phyloP scores from a whole-genome alignment of 2,888 invertebrate genomes.

The Athripsodes cinereus region DNA sequence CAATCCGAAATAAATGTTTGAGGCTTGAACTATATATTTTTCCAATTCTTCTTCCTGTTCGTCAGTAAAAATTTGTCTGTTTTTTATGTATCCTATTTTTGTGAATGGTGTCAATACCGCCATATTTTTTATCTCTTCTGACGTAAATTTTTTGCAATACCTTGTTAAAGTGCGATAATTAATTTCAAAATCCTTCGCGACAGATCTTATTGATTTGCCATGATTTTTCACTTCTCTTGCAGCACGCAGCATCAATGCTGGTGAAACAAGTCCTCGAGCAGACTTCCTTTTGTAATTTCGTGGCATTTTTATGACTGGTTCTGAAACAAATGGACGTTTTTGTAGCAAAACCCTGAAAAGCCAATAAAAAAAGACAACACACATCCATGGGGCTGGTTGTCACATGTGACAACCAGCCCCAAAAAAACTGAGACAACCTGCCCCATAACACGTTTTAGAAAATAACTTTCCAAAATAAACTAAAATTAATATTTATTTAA shows the following conservation, averaged over 20 bases:
- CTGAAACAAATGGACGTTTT: constrained; percentile 4
- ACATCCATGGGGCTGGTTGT: too few species aligned
- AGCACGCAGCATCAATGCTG: constrained; percentile 18
- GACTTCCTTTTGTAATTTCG: constrained; percentile 5
- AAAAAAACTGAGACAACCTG: too few species aligned
- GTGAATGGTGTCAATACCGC: neutral
- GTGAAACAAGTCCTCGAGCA: constrained; percentile 18
- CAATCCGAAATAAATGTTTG: neutral
- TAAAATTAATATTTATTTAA: too few species aligned
- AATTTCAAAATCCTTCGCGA: constrained; percentile 2
- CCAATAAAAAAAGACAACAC: neutral
- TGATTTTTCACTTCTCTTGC: constrained; percentile 22
- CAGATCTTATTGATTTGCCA: constrained; percentile 22
- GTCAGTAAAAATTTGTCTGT: neutral
- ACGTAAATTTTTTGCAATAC: constrained; percentile 19
- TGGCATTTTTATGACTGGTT: constrained; percentile 8
- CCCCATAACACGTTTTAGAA: too few species aligned
- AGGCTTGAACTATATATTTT: constrained; percentile 21
- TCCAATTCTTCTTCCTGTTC: constrained; percentile 17
- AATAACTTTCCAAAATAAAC: too few species aligned
- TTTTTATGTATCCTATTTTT: neutral
- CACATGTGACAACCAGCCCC: too few species aligned
- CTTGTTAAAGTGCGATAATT: constrained; percentile 25
- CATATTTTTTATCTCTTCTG: neutral
- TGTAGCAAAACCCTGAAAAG: neutral